Conservation (phyloP, 2,797 vertebrate species). For the Silurus aristotelis region DNA sequence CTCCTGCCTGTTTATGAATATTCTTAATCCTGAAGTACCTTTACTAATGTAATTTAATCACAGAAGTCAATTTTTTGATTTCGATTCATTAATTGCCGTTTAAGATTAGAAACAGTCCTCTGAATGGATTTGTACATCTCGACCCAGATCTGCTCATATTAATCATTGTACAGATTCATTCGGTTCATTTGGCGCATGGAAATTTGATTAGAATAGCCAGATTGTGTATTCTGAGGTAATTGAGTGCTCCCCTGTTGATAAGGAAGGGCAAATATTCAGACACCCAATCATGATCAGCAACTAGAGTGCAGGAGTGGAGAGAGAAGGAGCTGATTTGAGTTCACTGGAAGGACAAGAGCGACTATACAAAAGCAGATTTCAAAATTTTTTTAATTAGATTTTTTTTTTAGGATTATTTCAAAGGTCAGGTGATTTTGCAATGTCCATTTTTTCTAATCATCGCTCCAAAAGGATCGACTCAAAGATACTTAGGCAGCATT, state of each 20-base stretch:
- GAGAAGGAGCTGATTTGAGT: background rate
- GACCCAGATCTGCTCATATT: background rate
- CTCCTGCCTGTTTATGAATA: background rate
- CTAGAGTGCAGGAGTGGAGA: background rate
- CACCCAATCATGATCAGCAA: background rate
- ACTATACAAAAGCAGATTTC: background rate
- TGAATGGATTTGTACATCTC: background rate
- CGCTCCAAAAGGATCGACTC: background rate
- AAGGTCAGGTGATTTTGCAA: background rate
- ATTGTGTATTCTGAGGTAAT: background rate
- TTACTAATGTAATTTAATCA: background rate
- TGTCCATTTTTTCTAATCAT: background rate
- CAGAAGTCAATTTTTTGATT: background rate
- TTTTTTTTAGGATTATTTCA: background rate
- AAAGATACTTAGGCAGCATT: background rate
- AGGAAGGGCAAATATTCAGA: background rate
- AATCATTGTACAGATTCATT: background rate
- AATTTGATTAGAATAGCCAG: background rate
- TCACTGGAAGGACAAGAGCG: background rate
- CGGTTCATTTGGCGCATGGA: background rate
- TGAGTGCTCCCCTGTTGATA: background rate
- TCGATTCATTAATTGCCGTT: background rate
- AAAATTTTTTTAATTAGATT: too few relatives aligned
- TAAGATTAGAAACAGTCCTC: background rate
- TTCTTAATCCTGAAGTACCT: background rate